phyloP scores from a whole-genome alignment of 2,113 vertebrate species.

The Acrocephalus arundinaceus region DNA sequence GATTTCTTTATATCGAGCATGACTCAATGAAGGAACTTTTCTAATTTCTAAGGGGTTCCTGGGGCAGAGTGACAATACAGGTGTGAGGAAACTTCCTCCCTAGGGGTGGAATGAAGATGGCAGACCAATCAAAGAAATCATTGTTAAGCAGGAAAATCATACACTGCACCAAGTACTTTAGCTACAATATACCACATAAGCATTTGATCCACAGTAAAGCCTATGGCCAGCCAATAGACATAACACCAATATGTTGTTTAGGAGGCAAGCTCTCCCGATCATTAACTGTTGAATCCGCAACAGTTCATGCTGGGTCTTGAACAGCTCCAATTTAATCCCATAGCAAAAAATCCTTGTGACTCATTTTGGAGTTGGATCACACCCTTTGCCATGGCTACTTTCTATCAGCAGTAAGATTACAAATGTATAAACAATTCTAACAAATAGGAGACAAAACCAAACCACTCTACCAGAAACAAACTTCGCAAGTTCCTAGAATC shows the following conservation, averaged over 20 bases:
- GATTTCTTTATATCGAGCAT: not conserved
- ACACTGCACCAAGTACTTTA: not conserved
- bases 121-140: not conserved
- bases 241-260: not conserved
- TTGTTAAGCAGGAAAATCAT: not conserved
- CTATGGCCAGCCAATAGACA: not conserved
- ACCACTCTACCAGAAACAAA: not conserved
- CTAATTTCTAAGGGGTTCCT: not conserved
- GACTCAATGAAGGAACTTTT: not conserved
- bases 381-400: not conserved
- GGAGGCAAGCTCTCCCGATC: not conserved
- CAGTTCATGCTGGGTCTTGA: not conserved
- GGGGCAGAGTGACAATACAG: not conserved
- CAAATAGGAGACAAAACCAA: constrained; percentile 17
- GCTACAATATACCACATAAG: not conserved
- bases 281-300: not conserved
- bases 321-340: not conserved
- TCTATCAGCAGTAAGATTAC: constrained; percentile 17
- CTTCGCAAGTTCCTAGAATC: not conserved
- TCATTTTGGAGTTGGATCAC: not conserved
- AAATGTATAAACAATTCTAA: constrained; percentile 1
- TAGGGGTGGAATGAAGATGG: not conserved
- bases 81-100: not conserved
- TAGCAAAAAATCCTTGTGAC: not conserved
- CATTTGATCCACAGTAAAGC: not conserved